Evolutionary conservation across 1,140 invertebrate genomes (phyloP).

Genomic region (Agraylea sexmaculata): DNA sequence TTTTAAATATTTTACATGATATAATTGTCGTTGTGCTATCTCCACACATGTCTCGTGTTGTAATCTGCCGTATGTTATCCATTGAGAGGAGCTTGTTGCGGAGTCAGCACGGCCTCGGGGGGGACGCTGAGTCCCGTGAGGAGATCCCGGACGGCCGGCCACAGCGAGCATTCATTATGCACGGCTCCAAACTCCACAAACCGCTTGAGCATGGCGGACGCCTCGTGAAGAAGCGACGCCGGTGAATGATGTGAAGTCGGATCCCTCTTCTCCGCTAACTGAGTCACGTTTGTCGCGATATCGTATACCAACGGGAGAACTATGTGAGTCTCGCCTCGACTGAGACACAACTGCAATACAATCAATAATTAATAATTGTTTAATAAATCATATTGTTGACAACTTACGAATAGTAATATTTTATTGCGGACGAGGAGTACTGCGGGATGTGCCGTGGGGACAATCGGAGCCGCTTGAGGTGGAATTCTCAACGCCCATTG

Average conservation of each 20-base stretch:
- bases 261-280: conserved; percentile 69
- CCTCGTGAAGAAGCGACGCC: conserved; percentile 32
- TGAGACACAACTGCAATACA: conserved; percentile 66
- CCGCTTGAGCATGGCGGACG: conserved; percentile 36
- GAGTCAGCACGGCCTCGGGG: conserved; percentile 45
- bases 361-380: not conserved
- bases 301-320: conserved; percentile 85
- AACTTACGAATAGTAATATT: conserved; percentile 80
- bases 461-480: conserved; percentile 70
- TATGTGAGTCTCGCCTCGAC: conserved; percentile 67
- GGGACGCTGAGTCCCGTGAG: conserved; percentile 66
- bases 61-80: not conserved
- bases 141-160: conserved; percentile 77
- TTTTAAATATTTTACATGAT: no score
- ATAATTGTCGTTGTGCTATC: no score
- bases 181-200: conserved; percentile 56
- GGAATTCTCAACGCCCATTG: conserved; percentile 86
- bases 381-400: not conserved
- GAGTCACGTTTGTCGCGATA: conserved; percentile 70
- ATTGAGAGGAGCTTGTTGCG: conserved; percentile 27
- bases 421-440: conserved; percentile 73
- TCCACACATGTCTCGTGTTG: no score
- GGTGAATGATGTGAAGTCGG: conserved; percentile 28
- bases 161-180: conserved; percentile 69
- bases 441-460: conserved; percentile 72